Percentiles rank a stretch among this genome's conserved stretches.
These are phyloP conservation scores for Scrobipalpa costella DNA, from an alignment of 2,888 invertebrate genomes.

Conservation along the genomic window DNA sequence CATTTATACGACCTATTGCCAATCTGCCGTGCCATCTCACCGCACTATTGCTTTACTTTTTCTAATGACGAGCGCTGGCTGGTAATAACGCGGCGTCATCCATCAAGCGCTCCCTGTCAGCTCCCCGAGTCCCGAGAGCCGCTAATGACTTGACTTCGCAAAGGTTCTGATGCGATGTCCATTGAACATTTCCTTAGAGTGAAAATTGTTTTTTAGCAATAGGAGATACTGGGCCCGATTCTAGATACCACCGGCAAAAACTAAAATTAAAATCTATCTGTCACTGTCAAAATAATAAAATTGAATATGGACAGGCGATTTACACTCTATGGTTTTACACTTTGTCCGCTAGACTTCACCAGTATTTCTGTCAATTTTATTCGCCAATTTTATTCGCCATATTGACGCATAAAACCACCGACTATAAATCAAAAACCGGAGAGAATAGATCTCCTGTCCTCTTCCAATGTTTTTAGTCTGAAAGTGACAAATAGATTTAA, in stretches of 20 bases:
- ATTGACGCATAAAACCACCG: too few species aligned
- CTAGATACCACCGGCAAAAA: too few species aligned
- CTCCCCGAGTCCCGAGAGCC: not conserved
- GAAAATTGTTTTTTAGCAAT: not conserved
- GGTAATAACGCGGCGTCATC: slow-evolving; percentile 16
- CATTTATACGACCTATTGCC: not conserved
- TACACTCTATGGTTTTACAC: too few species aligned
- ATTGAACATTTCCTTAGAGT: not conserved
- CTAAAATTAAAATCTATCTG: too few species aligned
- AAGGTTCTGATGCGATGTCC: not conserved
- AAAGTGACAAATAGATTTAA: too few species aligned
- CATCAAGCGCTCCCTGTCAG: slow-evolving; percentile 15
- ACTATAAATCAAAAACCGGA: too few species aligned
- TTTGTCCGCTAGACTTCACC: not conserved
- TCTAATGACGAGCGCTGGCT: slow-evolving; percentile 7
- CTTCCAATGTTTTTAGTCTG: too few species aligned
- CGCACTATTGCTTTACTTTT: slow-evolving; percentile 5
- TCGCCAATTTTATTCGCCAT: too few species aligned
- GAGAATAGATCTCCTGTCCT: too few species aligned
- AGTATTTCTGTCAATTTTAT: too few species aligned
- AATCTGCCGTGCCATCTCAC: not conserved
- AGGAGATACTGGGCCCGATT: not conserved
- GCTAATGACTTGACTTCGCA: slow-evolving; percentile 2
- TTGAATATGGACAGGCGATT: too few species aligned
- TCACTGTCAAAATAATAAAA: too few species aligned